Percentiles rank a stretch among this genome's conserved stretches.
phyloP scores from a whole-genome alignment of 2,113 vertebrate genomes.

The Petrocephalus microphthalmus region DNA sequence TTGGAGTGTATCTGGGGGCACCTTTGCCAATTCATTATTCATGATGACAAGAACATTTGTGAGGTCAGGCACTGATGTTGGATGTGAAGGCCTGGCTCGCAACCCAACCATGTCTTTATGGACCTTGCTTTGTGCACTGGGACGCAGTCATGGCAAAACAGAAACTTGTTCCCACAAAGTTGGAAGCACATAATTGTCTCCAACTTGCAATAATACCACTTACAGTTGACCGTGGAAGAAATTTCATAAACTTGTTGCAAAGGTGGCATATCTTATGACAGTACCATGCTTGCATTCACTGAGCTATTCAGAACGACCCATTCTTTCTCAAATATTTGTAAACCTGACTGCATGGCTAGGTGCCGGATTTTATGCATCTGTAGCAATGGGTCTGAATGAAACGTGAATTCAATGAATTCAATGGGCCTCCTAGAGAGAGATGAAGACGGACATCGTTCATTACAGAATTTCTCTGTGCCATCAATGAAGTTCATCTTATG shows the following conservation, averaged over 20 bases:
- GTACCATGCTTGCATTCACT: not conserved
- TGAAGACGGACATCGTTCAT: not conserved
- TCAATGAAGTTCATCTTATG: not conserved
- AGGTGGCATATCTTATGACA: not conserved
- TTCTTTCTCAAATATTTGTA: not conserved
- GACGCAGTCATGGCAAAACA: not conserved
- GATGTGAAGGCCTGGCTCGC: not conserved
- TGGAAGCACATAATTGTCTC: not conserved
- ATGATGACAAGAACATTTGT: not conserved
- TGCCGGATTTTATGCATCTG: not conserved
- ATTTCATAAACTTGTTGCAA: not conserved
- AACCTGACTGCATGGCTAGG: not conserved
- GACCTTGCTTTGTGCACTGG: not conserved
- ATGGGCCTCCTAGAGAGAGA: not conserved
- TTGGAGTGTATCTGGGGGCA: not conserved
- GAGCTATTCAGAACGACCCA: not conserved
- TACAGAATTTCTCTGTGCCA: not conserved
- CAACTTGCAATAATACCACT: not conserved
- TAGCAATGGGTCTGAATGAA: not conserved
- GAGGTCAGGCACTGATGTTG: not conserved
- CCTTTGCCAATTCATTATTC: not conserved
- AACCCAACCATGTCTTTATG: not conserved
- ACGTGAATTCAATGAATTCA: not conserved
- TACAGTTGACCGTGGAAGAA: not conserved
- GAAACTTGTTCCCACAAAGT: not conserved